Percentiles rank a stretch among this genome's conserved stretches.
These are phyloP conservation scores for Tachina fera DNA, from an alignment of 2,888 invertebrate genomes.

Conservation along the genomic window DNA sequence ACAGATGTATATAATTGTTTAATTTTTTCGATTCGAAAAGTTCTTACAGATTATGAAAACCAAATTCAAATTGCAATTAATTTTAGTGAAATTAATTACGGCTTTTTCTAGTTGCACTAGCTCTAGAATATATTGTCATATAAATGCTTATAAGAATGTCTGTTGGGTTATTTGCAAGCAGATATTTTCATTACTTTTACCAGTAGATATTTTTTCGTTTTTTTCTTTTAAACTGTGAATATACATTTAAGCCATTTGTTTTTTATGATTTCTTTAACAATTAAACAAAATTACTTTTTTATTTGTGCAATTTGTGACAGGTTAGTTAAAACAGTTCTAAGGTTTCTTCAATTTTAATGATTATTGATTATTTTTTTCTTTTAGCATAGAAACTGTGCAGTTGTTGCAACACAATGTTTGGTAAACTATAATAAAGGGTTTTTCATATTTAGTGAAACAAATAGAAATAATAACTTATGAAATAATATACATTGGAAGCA, in stretches of 20 bases:
- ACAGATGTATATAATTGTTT: no score
- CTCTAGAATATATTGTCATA: background rate
- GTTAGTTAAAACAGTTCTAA: conserved; percentile 57
- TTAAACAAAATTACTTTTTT: conserved; percentile 43
- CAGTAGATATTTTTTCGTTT: no score
- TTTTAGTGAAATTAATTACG: background rate
- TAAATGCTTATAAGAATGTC: background rate
- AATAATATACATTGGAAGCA: no score
- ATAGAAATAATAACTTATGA: no score
- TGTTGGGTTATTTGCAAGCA: background rate
- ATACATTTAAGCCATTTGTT: background rate
- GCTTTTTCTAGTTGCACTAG: background rate
- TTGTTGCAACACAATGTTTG: background rate
- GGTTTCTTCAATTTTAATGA: conserved; percentile 52
- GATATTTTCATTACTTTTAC: background rate
- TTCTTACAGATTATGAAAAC: no score
- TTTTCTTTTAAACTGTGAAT: background rate
- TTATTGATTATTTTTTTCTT: conserved; percentile 50
- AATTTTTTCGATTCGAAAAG: no score
- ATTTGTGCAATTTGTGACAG: conserved; percentile 29
- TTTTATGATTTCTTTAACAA: conserved; percentile 46
- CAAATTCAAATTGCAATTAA: no score
- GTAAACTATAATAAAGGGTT: background rate
- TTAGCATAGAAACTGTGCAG: conserved; percentile 5
- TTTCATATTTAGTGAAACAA: no score